Evolutionary conservation across 2,113 vertebrate species (phyloP).

Genomic region (Glaucidium brasilianum): DNA sequence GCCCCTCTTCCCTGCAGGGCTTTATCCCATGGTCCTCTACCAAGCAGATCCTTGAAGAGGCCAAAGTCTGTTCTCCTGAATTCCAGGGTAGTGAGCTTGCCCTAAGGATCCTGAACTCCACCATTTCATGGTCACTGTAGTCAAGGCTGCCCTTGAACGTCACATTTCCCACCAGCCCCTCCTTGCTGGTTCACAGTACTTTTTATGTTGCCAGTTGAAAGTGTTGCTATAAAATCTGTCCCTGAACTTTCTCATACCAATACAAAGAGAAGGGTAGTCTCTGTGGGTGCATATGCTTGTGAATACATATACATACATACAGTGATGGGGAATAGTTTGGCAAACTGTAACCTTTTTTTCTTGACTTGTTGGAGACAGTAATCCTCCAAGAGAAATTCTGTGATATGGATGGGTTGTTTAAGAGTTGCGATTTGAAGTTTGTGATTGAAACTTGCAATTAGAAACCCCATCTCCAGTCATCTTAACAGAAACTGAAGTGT

Average conservation of each 20-base stretch:
- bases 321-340: background rate
- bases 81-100: background rate
- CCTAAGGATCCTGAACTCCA: background rate
- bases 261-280: background rate
- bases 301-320: fast-evolving
- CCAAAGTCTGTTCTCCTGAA: background rate
- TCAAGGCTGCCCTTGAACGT: background rate
- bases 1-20: too few species aligned
- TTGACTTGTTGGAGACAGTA: background rate
- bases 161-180: background rate
- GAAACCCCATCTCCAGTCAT: background rate
- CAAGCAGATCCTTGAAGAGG: background rate
- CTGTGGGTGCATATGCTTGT: fast-evolving
- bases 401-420: background rate
- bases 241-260: background rate
- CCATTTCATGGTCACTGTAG: background rate
- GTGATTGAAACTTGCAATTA: background rate
- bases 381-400: background rate
- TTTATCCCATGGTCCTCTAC: background rate
- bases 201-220: fast-evolving
- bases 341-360: background rate
- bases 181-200: background rate
- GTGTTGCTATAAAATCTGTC: background rate
- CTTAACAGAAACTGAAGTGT: background rate
- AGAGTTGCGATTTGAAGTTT: background rate